Percentiles rank a stretch among this genome's conserved stretches.
phyloP scores from a whole-genome alignment of 1,140 invertebrate genomes.

The Ooceraea biroi region DNA sequence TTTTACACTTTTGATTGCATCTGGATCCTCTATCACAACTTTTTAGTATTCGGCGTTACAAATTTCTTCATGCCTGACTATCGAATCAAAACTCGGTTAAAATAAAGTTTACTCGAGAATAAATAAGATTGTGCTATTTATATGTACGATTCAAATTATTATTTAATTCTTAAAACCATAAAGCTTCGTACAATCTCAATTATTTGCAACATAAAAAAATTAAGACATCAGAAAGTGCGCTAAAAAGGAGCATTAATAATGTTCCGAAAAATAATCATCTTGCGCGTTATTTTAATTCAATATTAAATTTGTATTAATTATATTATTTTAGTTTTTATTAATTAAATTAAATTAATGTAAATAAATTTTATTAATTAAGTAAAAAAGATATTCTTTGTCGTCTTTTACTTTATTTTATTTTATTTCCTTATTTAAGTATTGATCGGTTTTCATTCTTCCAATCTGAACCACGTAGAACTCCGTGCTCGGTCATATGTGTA shows the following conservation, averaged over 20 bases:
- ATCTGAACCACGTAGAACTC: neutral
- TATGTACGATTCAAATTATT: neutral
- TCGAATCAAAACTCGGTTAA: neutral
- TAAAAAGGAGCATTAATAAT: neutral
- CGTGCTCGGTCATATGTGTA: neutral
- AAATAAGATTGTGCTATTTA: neutral
- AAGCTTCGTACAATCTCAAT: neutral
- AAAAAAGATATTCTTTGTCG: too few species aligned
- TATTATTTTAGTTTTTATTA: too few species aligned
- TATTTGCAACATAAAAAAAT: neutral
- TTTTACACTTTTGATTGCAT: conserved; percentile 4
- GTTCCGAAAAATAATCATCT: neutral
- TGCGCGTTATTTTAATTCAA: neutral
- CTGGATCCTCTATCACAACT: neutral
- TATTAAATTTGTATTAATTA: neutral
- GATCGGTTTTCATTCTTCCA: neutral
- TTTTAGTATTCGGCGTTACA: conserved; percentile 3
- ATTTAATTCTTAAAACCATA: neutral
- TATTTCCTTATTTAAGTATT: conserved; percentile 1
- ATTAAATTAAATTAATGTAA: too few species aligned
- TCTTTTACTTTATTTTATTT: neutral
- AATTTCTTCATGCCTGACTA: neutral
- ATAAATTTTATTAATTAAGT: too few species aligned
- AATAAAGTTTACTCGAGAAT: neutral
- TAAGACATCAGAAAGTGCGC: neutral